Evolutionary conservation across 2,113 vertebrate species (phyloP).

Genomic region (Myrmophylax atrothorax): DNA sequence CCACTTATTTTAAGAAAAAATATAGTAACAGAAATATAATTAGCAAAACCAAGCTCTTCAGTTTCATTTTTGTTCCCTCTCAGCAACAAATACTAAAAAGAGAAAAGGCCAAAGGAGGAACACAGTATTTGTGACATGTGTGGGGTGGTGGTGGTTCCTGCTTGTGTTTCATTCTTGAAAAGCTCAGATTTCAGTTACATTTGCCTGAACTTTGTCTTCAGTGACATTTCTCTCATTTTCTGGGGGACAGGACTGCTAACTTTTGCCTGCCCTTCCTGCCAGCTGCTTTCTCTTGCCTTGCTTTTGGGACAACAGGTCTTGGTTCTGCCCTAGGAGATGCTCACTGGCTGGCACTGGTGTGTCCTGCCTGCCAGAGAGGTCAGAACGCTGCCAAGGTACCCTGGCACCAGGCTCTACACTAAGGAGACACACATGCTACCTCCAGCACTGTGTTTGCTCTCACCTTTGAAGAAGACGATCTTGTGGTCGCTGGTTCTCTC

Average conservation of each 20-base stretch:
- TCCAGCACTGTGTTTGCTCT: accelerated
- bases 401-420: accelerated
- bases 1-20: background rate
- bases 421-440: accelerated
- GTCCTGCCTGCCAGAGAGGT: background rate
- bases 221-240: background rate
- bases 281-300: background rate
- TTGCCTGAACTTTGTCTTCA: background rate
- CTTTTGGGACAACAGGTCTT: background rate
- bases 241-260: background rate
- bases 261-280: background rate
- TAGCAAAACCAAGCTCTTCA: background rate
- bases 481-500: slow-evolving; percentile 92
- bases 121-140: background rate
- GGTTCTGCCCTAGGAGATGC: background rate
- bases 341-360: accelerated
- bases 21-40: background rate
- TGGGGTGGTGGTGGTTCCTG: background rate
- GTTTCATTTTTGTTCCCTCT: background rate
- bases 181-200: background rate
- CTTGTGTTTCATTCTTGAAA: background rate
- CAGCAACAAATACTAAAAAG: background rate
- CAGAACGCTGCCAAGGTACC: background rate
- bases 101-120: background rate
- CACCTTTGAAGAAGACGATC: slow-evolving; percentile 98